phyloP scores from a whole-genome alignment of 2,113 vertebrate species.

The Stegastes partitus region DNA sequence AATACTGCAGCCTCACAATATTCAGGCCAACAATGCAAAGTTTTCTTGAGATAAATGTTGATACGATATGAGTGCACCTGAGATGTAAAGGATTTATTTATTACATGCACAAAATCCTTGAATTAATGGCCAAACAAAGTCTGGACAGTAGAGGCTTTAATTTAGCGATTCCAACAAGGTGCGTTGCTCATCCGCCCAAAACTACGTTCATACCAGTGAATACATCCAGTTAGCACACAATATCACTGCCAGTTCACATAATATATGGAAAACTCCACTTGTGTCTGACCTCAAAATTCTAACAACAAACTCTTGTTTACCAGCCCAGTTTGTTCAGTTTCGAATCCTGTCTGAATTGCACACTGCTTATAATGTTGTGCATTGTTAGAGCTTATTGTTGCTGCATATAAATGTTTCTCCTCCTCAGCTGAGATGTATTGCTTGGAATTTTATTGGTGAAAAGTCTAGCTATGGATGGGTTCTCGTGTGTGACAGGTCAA shows the following conservation, averaged over 20 bases:
- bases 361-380: neutral
- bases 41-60: too few species aligned
- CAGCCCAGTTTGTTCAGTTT: constrained; percentile 15
- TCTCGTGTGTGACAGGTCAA: neutral
- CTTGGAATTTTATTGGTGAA: constrained; percentile 2
- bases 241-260: neutral
- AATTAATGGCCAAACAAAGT: too few species aligned
- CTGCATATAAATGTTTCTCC: constrained; percentile 29
- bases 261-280: neutral
- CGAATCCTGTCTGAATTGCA: constrained; percentile 11
- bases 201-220: neutral
- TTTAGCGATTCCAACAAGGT: neutral
- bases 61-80: too few species aligned
- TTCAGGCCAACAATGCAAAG: too few species aligned
- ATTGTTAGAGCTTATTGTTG: constrained; percentile 8
- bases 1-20: too few species aligned
- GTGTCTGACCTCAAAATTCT: constrained; percentile 4
- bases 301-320: constrained; percentile 17
- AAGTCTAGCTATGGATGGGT: neutral
- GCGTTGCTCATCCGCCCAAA: neutral
- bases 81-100: too few species aligned
- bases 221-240: too few species aligned
- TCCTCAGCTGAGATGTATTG: neutral
- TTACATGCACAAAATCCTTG: too few species aligned
- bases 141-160: neutral